These are phyloP conservation scores for Pholis gunnellus DNA, from an alignment of 2,113 vertebrate genomes.

Conservation along the genomic window DNA sequence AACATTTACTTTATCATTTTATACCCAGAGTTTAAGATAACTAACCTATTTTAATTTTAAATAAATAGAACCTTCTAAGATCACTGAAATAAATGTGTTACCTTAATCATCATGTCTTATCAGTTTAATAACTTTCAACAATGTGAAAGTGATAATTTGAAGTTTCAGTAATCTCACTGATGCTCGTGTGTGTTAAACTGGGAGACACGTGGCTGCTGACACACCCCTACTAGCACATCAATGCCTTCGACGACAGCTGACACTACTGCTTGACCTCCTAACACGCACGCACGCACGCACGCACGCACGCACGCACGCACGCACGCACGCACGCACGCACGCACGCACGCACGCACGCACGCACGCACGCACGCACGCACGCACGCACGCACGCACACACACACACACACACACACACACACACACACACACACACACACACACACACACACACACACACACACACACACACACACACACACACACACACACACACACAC, in stretches of 20 bases:
- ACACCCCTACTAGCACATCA: conserved; percentile 32
- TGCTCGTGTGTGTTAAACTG: background rate
- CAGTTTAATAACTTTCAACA: background rate
- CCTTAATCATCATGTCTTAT: no score
- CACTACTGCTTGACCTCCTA: conserved; percentile 10
- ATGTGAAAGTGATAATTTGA: background rate
- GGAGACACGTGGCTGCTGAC: conserved; percentile 41
- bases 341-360: no score
- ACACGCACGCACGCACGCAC: background rate
- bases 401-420: background rate
- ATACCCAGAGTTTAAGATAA: background rate
- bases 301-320: background rate
- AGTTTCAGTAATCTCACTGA: background rate
- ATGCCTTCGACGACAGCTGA: conserved; percentile 51
- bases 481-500: no score
- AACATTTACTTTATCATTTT: background rate
- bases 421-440: background rate
- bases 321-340: no score
- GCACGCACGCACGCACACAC: background rate
- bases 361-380: no score
- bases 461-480: conserved; percentile 4
- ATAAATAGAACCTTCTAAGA: background rate
- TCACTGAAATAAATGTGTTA: no score
- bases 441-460: conserved; percentile 5
- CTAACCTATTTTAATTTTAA: background rate